Evolutionary conservation across 2,113 vertebrate species (phyloP).

Genomic region (Poicephalus gulielmi): DNA sequence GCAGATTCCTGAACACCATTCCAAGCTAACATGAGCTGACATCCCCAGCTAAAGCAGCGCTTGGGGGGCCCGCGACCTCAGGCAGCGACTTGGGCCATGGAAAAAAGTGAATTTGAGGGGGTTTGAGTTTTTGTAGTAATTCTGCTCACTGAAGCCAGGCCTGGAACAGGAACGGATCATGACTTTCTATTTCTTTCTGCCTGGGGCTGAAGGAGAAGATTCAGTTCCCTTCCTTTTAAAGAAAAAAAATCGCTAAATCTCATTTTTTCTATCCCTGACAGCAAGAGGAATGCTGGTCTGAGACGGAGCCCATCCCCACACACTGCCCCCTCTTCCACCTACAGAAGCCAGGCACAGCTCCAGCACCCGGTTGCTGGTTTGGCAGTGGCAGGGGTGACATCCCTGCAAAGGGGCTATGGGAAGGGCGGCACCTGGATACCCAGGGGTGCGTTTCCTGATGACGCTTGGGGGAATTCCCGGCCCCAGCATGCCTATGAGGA

Average conservation of each 20-base stretch:
- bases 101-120: background rate
- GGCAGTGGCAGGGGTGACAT: background rate
- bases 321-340: background rate
- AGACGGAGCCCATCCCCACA: background rate
- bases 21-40: background rate
- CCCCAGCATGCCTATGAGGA: background rate
- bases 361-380: rapidly evolving
- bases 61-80: background rate
- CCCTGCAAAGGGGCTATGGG: background rate
- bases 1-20: background rate
- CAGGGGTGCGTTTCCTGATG: rapidly evolving
- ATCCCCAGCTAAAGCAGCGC: background rate
- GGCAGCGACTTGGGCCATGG: rapidly evolving
- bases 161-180: background rate
- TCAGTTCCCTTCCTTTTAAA: background rate
- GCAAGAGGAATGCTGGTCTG: background rate
- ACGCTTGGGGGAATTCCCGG: background rate
- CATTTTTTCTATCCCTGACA: background rate
- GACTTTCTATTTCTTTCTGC: rapidly evolving
- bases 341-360: background rate
- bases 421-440: background rate
- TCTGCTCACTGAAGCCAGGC: rapidly evolving
- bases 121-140: background rate
- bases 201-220: background rate
- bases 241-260: background rate